These are phyloP conservation scores for Myiopsitta monachus DNA, from an alignment of 2,113 vertebrate genomes.

Conservation along the genomic window DNA sequence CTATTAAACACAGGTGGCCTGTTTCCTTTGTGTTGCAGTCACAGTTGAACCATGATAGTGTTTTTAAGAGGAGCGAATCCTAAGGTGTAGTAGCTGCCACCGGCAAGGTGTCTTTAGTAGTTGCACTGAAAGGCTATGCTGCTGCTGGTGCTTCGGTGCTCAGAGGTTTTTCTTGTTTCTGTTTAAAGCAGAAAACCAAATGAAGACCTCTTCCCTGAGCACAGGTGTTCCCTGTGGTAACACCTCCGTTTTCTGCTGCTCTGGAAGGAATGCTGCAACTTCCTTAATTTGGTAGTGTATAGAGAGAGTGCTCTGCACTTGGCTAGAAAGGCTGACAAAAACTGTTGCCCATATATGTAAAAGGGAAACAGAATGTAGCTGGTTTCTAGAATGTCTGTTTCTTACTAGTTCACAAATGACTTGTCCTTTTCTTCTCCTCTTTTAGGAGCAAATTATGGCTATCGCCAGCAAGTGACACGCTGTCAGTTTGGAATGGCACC, in stretches of 20 bases:
- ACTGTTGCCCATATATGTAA: not conserved
- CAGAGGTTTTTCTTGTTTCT: not conserved
- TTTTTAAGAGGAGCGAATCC: not conserved
- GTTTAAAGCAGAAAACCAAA: not conserved
- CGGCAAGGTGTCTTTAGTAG: not conserved
- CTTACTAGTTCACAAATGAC: not conserved
- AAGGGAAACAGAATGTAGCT: not conserved
- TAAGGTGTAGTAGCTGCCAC: not conserved
- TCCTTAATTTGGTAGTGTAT: not conserved
- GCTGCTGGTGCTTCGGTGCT: not conserved
- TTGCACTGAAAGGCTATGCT: not conserved
- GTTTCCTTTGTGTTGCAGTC: not conserved
- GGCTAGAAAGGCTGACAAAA: not conserved
- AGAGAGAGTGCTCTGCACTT: not conserved
- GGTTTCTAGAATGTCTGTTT: not conserved
- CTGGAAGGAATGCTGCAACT: not conserved
- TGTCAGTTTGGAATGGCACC: not conserved
- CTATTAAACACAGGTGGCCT: not conserved
- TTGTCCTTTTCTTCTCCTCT: constrained; percentile 28
- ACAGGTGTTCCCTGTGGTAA: not conserved
- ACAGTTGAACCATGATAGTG: not conserved
- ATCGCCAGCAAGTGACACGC: constrained; percentile 90
- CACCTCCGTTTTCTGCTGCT: not conserved
- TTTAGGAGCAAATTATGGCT: constrained; percentile 92
- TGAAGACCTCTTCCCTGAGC: not conserved